Evolutionary conservation across 2,888 invertebrate species (phyloP), one percentile per base, ranked within the genome.

Genomic region (Zelleria hepariella): DNA sequence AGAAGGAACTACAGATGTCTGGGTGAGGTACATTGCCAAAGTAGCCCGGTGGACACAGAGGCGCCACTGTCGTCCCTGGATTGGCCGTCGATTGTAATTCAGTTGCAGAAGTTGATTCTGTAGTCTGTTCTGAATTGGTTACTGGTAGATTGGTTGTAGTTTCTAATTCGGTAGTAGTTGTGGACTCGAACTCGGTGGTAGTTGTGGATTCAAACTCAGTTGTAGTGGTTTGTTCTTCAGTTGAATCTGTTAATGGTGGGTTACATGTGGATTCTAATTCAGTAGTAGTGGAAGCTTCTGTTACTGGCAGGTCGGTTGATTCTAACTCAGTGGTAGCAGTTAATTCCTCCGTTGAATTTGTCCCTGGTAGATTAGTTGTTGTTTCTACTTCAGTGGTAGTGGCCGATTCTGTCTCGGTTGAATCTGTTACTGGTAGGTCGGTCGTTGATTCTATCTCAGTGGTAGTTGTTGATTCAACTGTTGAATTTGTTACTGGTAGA

Each of bases 31-130:
- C 42, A 20, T 60, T 52, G 5, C 60, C 60, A 20, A 57, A 49
- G 27, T 42, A 54, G 1, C 54, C 58, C 20, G 20, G 32, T 0
- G 57, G 60, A 53, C 60, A 60, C 0, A 60, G 47, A 5, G 62
- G 48, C 10, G 27, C 58, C 7, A 60, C 60, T n/a, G 66, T 64
- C 4, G 58, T 61, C 8, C 57, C 59, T 51, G 23, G 57, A 23
- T 57, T 52, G 5, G 56, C 53, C 1, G 48, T 23, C 24, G 24
- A 21, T 24, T 23, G 8, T 23, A n/a, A n/a, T 18, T n/a, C 7
- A 20, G 49, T 18, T 18, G 20, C 49, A 18, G 15, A 62, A 15
- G 62, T 52, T 26, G 49, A 54, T 25, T n/a, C n/a, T n/a, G n/a
- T 49, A n/a, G n/a, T 23, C 20, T 57, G n/a, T n/a, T n/a, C n/a